Evolutionary conservation across 2,113 vertebrate genomes (phyloP).

Genomic region (Saiga tatarica): DNA sequence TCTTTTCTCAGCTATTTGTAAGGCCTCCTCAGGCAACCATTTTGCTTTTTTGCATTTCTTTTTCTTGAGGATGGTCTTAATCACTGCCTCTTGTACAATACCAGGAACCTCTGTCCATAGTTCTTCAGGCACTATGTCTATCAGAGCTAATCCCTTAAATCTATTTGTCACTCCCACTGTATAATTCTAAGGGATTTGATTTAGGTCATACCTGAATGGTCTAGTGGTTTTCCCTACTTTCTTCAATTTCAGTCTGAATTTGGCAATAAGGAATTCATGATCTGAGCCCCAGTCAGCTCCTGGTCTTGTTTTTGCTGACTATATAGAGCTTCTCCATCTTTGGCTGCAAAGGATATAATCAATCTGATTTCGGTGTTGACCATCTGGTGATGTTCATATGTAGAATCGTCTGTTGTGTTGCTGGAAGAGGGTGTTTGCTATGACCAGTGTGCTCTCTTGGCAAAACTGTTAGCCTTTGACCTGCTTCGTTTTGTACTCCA

Average conservation of each 20-base stretch:
- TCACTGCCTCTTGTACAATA: background rate
- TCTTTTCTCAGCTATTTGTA: background rate
- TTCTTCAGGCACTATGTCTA: background rate
- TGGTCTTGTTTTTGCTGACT: background rate
- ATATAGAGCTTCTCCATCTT: background rate
- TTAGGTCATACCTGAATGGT: background rate
- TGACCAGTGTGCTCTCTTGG: background rate
- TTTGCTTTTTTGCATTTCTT: background rate
- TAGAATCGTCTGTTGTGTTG: rapidly evolving
- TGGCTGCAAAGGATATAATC: background rate
- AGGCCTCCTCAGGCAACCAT: background rate
- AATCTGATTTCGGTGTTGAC: background rate
- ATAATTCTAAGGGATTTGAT: background rate
- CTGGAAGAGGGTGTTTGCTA: background rate
- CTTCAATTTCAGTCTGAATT: background rate
- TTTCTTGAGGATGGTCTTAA: background rate
- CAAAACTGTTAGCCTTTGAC: background rate
- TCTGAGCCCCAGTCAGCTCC: background rate
- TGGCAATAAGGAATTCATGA: background rate
- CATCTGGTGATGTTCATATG: background rate
- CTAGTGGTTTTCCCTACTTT: background rate
- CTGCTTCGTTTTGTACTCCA: background rate
- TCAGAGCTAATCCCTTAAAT: background rate
- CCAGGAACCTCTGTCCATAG: background rate
- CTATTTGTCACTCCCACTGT: background rate